These are phyloP conservation scores for Zaprionus tsacasi DNA, from an alignment of 1,140 invertebrate species.

Conservation along the genomic window DNA sequence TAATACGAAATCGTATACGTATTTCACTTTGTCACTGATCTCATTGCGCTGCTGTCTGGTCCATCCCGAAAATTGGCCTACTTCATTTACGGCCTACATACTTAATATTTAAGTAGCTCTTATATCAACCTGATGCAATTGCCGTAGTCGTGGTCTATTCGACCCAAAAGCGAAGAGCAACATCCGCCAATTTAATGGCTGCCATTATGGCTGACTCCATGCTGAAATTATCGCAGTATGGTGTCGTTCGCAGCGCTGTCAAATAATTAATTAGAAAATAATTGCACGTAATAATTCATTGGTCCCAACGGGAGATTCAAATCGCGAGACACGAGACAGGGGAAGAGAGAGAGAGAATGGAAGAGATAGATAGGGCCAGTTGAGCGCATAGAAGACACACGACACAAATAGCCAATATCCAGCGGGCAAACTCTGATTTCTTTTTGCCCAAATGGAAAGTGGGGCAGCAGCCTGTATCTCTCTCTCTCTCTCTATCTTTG, in stretches of 20 bases:
- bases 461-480: conserved; percentile 5
- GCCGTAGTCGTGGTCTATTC: not conserved
- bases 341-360: conserved; percentile 27
- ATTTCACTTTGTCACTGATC: not conserved
- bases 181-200: conserved; percentile 62
- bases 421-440: conserved; percentile 56
- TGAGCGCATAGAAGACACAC: conserved; percentile 7
- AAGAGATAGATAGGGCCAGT: conserved; percentile 7
- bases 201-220: conserved; percentile 62
- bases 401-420: conserved; percentile 48
- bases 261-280: conserved; percentile 83
- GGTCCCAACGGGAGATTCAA: conserved; percentile 52
- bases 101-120: conserved; percentile 70
- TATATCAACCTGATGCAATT: conserved; percentile 22
- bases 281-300: conserved; percentile 81
- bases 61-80: conserved; percentile 5
- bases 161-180: conserved; percentile 31
- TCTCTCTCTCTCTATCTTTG: not conserved
- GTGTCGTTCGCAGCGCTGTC: conserved; percentile 62
- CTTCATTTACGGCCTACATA: conserved; percentile 56
- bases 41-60: conserved; percentile 4
- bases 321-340: conserved; percentile 25
- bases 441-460: conserved; percentile 36
- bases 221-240: conserved; percentile 68
- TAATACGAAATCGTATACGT: not conserved